Conservation (phyloP, 2,113 vertebrate genomes). For the Atherinomorus stipes region DNA sequence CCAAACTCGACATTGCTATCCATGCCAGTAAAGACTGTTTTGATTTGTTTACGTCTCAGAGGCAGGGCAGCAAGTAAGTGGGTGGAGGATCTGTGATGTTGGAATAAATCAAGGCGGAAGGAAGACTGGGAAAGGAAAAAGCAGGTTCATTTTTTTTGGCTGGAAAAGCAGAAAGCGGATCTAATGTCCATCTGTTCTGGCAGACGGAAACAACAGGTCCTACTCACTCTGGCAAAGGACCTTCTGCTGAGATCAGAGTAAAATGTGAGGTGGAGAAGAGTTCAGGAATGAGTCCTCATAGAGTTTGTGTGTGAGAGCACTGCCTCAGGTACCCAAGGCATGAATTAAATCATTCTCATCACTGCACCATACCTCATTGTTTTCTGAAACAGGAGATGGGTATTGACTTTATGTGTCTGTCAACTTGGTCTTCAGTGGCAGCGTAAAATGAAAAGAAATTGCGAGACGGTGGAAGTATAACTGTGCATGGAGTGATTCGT, state of each 20-base stretch:
- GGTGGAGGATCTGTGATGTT: slow-evolving; percentile 27
- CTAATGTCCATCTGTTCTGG: slow-evolving; percentile 76
- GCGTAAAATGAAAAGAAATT: slow-evolving; percentile 60
- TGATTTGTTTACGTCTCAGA: slow-evolving; percentile 46
- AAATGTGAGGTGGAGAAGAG: slow-evolving; percentile 63
- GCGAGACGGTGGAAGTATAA: slow-evolving; percentile 44
- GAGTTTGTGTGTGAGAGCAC: slow-evolving; percentile 46
- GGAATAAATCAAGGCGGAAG: slow-evolving; percentile 49
- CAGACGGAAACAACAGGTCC: slow-evolving; percentile 76
- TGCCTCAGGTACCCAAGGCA: slow-evolving; percentile 67
- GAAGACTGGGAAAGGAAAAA: slow-evolving; percentile 42
- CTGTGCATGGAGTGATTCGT: slow-evolving; percentile 69
- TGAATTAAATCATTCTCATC: slow-evolving; percentile 59
- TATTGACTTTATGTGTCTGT: slow-evolving; percentile 37
- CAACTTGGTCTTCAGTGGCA: slow-evolving; percentile 36
- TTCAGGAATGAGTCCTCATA: slow-evolving; percentile 51
- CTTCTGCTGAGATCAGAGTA: slow-evolving; percentile 67
- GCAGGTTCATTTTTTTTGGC: slow-evolving; percentile 63
- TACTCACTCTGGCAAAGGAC: slow-evolving; percentile 52
- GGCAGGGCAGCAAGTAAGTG: slow-evolving; percentile 45
- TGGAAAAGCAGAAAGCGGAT: slow-evolving; percentile 68
- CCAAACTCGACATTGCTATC: slow-evolving; percentile 47
- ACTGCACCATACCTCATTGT: slow-evolving; percentile 52
- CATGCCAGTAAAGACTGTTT: slow-evolving; percentile 47
- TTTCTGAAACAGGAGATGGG: slow-evolving; percentile 43